A percentile compares a stretch with the other conserved stretches of the same genome.
These are phyloP conservation scores for Fistularia tabacaria DNA, from an alignment of 2,797 vertebrate genomes.

Conservation along the genomic window DNA sequence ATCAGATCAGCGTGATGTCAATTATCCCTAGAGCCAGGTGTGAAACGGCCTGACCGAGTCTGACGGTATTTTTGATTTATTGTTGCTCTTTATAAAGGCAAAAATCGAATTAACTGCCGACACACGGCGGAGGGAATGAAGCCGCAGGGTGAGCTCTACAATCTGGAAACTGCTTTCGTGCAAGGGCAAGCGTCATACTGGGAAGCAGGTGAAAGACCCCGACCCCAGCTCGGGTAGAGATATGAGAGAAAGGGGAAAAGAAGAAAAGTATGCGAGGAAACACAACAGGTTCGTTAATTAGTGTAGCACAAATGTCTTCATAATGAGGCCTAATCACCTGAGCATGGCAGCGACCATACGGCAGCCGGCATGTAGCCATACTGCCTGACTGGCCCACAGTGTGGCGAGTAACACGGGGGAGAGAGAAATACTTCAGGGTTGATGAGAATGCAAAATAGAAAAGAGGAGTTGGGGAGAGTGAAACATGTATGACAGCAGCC, in stretches of 20 bases:
- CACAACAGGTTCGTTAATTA: conserved; percentile 86
- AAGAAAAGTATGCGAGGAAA: conserved; percentile 52
- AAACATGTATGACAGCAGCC: conserved; percentile 8
- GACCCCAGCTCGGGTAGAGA: conserved; percentile 50
- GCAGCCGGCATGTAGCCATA: conserved; percentile 38
- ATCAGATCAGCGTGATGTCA: conserved; percentile 32
- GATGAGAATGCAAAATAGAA: conserved; percentile 41
- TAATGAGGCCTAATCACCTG: conserved; percentile 88
- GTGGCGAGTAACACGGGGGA: conserved; percentile 25
- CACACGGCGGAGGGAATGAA: conserved; percentile 34
- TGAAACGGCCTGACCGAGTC: too few relatives aligned
- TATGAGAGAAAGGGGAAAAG: conserved; percentile 15
- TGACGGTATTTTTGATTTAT: conserved; percentile 39
- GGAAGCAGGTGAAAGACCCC: conserved; percentile 62
- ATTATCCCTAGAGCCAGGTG: conserved; percentile 6
- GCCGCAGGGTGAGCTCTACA: conserved; percentile 43
- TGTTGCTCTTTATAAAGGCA: conserved; percentile 47
- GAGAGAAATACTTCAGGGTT: conserved; percentile 3
- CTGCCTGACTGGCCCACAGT: conserved; percentile 47
- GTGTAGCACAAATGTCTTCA: conserved; percentile 75
- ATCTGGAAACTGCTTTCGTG: conserved; percentile 44
- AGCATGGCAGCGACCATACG: conserved; percentile 73
- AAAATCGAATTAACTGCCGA: conserved; percentile 58
- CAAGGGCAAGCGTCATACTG: conserved; percentile 52
- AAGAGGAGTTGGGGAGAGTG: conserved; percentile 14